These are phyloP conservation scores for Lysandra bellargus DNA, from an alignment of 2,888 invertebrate species.

Conservation along the genomic window DNA sequence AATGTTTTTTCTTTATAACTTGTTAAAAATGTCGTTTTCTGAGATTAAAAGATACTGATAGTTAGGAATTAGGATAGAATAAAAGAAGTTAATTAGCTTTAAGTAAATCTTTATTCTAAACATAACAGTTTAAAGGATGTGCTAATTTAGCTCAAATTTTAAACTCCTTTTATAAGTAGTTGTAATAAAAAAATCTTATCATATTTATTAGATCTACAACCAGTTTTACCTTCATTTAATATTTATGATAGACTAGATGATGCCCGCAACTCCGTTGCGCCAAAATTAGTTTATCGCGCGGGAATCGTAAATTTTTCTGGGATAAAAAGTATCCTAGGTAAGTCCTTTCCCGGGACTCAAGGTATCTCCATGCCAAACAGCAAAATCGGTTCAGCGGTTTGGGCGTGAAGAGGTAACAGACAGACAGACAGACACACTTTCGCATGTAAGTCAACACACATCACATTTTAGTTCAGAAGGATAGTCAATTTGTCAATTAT, in stretches of 20 bases:
- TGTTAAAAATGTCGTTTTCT: too few species aligned
- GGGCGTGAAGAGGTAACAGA: too few species aligned
- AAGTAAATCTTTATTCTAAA: constrained; percentile 8
- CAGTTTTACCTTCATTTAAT: not conserved
- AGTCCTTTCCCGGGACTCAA: too few species aligned
- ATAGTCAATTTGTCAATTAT: not conserved
- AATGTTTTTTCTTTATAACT: too few species aligned
- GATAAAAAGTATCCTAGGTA: too few species aligned
- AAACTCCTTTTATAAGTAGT: not conserved
- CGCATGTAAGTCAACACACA: not conserved
- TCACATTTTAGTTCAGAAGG: not conserved
- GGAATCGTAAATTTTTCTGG: too few species aligned
- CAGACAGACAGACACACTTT: too few species aligned
- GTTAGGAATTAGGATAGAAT: not conserved
- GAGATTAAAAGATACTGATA: too few species aligned
- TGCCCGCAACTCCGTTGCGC: too few species aligned
- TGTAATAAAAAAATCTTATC: not conserved
- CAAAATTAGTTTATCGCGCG: too few species aligned
- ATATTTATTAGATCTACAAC: not conserved
- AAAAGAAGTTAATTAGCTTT: not conserved
- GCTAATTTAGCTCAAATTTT: constrained; percentile 2
- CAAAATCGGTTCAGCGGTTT: too few species aligned
- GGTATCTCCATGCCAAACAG: too few species aligned
- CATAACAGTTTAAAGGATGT: not conserved
- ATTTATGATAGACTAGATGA: not conserved